Base-by-base conservation (phyloP, 2,888 invertebrate species). In the Brenthis daphne region DNA sequence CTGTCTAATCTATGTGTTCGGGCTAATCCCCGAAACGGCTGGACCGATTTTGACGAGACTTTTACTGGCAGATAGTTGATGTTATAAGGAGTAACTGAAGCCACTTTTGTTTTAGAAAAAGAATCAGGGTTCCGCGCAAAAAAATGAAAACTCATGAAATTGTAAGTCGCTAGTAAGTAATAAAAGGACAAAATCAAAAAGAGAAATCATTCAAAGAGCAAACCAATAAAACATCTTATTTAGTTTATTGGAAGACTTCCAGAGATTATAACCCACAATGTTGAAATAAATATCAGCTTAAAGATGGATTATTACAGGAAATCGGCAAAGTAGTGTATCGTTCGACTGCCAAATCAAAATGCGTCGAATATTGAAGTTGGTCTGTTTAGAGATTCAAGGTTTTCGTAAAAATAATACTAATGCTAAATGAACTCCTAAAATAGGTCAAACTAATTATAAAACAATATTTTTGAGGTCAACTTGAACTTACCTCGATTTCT, bases 281-380 rank as follows among this genome's bases (percentile, higher is more conserved):
- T 56, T 56, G 43, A 29, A 56, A 47, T 16, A 11, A 65, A 50
- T 60, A 56, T 65, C 29, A 54, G 24, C 48, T 47, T 48, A 65
- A 50, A 56, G 43, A 48, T 48, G 33, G 37, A 67, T 68, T 58
- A 68, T 64, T 50, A 51, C 60, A 50, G 67, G 51, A 70, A 64
- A 67, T 67, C 60, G 68, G 76, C 72, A 73, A 69, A 74, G 37
- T 43, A 43, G 73, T 68, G 69, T 65, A 72, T 65, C 64, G 64
- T 70, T 64, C 58, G 64, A 66, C 64, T 77, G 75, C 72, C 76
- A 79, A 76, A 79, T 68, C 58, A 71, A 71, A 72, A 73, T 69
- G 71, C 70, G 68, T 71, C 71, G 57, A 69, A 75, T 69, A 75
- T 76, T 74, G 8, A 50, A 66, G 24, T 54, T 54, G 58, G 24